A percentile compares a stretch with the other conserved stretches of the same genome.
Evolutionary conservation across 2,113 vertebrate species (phyloP).

Genomic region (Accipiter virgatus): DNA sequence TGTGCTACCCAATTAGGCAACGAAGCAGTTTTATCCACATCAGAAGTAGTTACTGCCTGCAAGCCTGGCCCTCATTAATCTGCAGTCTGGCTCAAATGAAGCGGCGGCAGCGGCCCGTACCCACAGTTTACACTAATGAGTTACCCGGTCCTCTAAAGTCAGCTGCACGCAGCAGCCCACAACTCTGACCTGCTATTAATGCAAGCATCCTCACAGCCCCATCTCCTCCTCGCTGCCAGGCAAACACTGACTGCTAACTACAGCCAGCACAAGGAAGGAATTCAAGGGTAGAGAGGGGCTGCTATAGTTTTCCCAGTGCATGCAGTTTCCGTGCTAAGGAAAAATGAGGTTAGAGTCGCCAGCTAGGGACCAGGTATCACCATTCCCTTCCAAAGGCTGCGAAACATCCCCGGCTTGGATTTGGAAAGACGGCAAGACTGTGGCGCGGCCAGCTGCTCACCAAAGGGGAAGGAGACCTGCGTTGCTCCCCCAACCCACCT

Average conservation of each 20-base stretch:
- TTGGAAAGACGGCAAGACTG: background rate
- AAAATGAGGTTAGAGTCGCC: background rate
- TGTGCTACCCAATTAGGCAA: background rate
- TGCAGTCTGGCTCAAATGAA: background rate
- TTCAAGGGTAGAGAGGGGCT: accelerated
- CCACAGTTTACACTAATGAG: background rate
- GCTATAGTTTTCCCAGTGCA: accelerated
- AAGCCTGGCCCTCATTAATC: background rate
- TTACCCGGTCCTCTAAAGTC: background rate
- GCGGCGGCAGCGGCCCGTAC: background rate
- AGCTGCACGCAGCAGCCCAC: background rate
- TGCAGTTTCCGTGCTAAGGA: background rate
- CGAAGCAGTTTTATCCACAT: background rate
- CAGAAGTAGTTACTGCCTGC: background rate
- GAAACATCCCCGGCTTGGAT: background rate
- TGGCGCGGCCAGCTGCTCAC: accelerated
- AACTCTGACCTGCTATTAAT: background rate
- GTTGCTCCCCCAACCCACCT: background rate
- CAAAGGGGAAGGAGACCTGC: background rate
- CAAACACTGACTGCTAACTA: background rate
- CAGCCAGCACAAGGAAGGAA: background rate
- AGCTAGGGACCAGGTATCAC: background rate
- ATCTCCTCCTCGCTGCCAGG: background rate
- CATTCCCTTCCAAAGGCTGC: background rate
- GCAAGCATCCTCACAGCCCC: background rate